Conservation (phyloP, 92 coral and sea anemone species). For the Epizoanthus rinbou region DNA sequence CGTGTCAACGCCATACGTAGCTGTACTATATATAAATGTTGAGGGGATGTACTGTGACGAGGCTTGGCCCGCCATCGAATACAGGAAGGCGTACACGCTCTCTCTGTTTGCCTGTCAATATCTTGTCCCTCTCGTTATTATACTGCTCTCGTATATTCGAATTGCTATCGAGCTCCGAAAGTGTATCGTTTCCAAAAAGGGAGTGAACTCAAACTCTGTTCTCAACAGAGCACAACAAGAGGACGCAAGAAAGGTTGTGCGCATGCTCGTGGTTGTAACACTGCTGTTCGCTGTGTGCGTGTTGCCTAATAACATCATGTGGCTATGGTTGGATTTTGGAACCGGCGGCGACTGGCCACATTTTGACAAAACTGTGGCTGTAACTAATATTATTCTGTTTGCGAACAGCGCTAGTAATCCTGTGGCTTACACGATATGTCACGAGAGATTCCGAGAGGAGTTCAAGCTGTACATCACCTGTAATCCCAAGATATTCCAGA, state of each 20-base stretch:
- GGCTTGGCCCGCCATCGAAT: slow-evolving; percentile 69
- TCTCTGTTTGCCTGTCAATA: slow-evolving; percentile 81
- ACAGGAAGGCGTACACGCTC: slow-evolving; percentile 79
- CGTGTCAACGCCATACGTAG: slow-evolving; percentile 72
- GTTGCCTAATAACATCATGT: slow-evolving; percentile 91
- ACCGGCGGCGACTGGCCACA: slow-evolving; percentile 64
- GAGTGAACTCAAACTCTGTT: slow-evolving; percentile 63
- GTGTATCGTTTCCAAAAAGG: slow-evolving; percentile 54
- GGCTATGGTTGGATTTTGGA: slow-evolving; percentile 99
- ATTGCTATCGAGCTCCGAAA: slow-evolving; percentile 79
- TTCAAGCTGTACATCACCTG: slow-evolving; percentile 76
- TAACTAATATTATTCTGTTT: slow-evolving; percentile 86
- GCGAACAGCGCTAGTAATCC: slow-evolving; percentile 98
- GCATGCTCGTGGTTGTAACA: slow-evolving; percentile 95
- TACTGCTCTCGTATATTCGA: slow-evolving; percentile 72
- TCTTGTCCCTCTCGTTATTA: slow-evolving; percentile 73
- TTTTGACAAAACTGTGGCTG: slow-evolving; percentile 78
- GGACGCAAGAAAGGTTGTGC: slow-evolving; percentile 91
- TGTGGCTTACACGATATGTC: slow-evolving; percentile 92
- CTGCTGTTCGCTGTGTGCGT: slow-evolving; percentile 91
- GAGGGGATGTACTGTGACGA: slow-evolving; percentile 60
- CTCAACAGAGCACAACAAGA: slow-evolving; percentile 82
- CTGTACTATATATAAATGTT: slow-evolving; percentile 50
- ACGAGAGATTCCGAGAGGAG: slow-evolving; percentile 93
- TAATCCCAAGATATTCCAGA: slow-evolving; percentile 56